A percentile compares a stretch with the other conserved stretches of the same genome.
Conservation (phyloP, 2,113 vertebrate genomes). For the Eptesicus fuscus region DNA sequence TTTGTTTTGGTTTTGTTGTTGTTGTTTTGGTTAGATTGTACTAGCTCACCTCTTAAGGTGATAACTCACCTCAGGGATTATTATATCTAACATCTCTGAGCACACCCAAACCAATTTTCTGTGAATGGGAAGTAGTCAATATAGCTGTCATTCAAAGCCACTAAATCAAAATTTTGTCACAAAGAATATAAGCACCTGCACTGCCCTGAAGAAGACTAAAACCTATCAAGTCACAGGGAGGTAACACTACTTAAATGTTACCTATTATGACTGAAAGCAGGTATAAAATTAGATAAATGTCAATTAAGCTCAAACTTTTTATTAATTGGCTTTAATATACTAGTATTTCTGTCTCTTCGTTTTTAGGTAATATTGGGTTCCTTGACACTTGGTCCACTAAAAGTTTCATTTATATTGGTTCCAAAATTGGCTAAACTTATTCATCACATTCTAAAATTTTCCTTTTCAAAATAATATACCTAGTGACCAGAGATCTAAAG, state of each 20-base stretch:
- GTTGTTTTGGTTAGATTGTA: not conserved
- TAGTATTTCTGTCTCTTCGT: not conserved
- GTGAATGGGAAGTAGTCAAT: not conserved
- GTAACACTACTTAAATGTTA: not conserved
- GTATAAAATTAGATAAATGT: not conserved
- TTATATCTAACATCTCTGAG: not conserved
- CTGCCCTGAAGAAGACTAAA: not conserved
- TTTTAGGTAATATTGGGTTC: not conserved
- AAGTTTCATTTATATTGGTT: not conserved
- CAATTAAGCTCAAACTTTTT: not conserved
- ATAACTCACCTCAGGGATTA: not conserved
- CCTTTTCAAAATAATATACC: not conserved
- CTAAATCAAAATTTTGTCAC: not conserved
- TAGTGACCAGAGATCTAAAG: not conserved
- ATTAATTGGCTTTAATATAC: not conserved
- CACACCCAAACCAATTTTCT: not conserved
- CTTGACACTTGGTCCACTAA: not conserved
- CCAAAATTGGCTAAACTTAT: not conserved
- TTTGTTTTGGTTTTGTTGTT: not conserved
- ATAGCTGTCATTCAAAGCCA: not conserved
- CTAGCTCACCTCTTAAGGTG: not conserved
- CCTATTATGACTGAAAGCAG: not conserved
- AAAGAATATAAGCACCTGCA: not conserved
- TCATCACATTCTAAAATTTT: constrained; percentile 21
- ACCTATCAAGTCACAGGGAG: not conserved